Evolutionary conservation across 2,797 vertebrate genomes (phyloP).

Genomic region (Nyctibius grandis): DNA sequence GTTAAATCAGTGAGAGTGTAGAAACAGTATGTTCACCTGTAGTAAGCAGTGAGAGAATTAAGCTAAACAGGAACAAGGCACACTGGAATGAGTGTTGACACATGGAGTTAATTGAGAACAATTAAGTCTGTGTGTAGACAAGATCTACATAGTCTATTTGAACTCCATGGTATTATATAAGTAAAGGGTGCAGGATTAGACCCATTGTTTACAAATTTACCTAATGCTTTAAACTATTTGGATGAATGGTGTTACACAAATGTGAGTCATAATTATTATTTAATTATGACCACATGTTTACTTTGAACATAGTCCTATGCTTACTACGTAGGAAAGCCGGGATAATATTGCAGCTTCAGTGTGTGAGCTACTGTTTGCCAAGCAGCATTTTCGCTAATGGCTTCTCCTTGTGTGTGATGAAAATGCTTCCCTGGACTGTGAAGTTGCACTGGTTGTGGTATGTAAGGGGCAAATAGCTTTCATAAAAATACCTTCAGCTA

Average conservation of each 20-base stretch:
- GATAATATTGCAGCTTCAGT: constrained; percentile 6
- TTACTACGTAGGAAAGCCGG: background rate
- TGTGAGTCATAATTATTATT: constrained; percentile 41
- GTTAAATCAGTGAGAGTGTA: background rate
- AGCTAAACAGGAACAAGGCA: background rate
- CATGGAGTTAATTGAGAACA: constrained; percentile 42
- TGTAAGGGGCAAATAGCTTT: constrained; percentile 9
- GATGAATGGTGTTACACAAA: constrained; percentile 47
- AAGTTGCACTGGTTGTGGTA: background rate
- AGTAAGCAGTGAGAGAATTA: background rate
- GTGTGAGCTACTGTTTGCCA: constrained; percentile 28
- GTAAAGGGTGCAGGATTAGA: constrained; percentile 49
- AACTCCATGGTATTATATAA: constrained; percentile 9
- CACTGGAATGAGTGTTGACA: constrained; percentile 29
- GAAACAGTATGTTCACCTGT: background rate
- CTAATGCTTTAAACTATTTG: constrained; percentile 32
- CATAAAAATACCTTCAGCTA: background rate
- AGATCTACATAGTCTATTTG: constrained; percentile 48
- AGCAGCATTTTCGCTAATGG: background rate
- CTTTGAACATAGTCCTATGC: background rate
- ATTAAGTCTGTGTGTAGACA: constrained; percentile 51
- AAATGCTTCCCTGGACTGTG: background rate
- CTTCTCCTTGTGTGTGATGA: constrained; percentile 5
- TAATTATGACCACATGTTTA: constrained; percentile 57
- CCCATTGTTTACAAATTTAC: constrained; percentile 57